These are phyloP conservation scores for Ophion costatus DNA, from an alignment of 2,888 invertebrate species.

Conservation along the genomic window DNA sequence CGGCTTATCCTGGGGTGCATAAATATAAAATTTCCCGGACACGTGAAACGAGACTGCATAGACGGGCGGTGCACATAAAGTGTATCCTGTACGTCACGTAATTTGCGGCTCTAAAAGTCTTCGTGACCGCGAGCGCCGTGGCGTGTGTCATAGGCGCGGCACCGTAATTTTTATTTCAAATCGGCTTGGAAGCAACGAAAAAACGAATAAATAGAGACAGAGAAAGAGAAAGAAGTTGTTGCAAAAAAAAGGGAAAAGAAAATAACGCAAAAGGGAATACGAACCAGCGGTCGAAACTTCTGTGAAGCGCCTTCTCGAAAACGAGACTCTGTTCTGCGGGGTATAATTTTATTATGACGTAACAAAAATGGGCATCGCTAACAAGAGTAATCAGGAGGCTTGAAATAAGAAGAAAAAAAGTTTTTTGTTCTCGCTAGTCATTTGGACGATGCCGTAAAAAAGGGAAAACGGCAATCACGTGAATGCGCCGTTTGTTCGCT, in stretches of 20 bases:
- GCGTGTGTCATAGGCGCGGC: conserved; percentile 50
- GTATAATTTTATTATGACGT: conserved; percentile 7
- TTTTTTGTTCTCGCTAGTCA: too few relatives aligned
- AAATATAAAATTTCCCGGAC: conserved; percentile 6
- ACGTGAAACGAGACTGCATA: conserved; percentile 2
- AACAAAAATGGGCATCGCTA: not conserved
- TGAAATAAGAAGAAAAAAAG: too few relatives aligned
- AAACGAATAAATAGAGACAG: not conserved
- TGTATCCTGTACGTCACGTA: conserved; percentile 23
- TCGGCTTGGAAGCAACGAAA: conserved; percentile 27
- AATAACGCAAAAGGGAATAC: not conserved
- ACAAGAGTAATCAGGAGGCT: too few relatives aligned
- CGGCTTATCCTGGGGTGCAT: conserved; percentile 34
- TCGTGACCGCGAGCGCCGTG: conserved; percentile 45
- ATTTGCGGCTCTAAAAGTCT: conserved; percentile 45
- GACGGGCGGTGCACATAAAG: conserved; percentile 24
- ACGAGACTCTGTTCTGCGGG: not conserved
- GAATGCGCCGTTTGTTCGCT: too few relatives aligned
- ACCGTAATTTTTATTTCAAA: conserved; percentile 56
- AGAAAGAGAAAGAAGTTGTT: too few relatives aligned
- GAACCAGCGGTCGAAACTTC: conserved; percentile 7
- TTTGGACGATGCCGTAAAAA: too few relatives aligned
- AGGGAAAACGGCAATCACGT: too few relatives aligned
- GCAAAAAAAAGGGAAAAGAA: not conserved
- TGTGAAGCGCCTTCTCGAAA: not conserved